Conservation (phyloP, 2,797 vertebrate species). For the Coilia nasus region DNA sequence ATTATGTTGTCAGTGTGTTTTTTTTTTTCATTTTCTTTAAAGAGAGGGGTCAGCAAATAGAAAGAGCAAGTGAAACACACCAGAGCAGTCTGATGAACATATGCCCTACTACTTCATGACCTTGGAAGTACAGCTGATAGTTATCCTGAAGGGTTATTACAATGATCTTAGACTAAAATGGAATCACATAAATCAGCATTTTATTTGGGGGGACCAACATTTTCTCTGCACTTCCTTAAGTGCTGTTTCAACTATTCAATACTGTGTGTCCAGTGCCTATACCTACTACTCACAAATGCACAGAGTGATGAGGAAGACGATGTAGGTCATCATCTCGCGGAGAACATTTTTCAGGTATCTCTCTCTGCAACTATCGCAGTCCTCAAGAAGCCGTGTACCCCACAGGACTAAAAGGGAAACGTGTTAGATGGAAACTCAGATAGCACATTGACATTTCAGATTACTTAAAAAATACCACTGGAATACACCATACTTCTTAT, state of each 20-base stretch:
- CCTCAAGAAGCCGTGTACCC: conserved; percentile 94
- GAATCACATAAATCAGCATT: too few relatives aligned
- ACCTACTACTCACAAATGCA: conserved; percentile 86
- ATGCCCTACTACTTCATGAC: neutral
- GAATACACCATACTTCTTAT: conserved; percentile 80
- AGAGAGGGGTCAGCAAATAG: neutral
- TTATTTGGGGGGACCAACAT: too few relatives aligned
- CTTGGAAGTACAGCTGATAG: neutral
- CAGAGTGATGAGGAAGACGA: conserved; percentile 86
- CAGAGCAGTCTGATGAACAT: neutral
- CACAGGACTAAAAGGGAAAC: conserved; percentile 82
- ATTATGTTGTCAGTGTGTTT: conserved; percentile 41
- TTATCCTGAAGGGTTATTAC: too few relatives aligned
- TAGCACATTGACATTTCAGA: neutral
- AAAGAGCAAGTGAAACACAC: conserved; percentile 40
- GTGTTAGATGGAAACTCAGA: neutral
- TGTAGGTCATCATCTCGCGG: conserved; percentile 88
- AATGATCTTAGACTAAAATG: too few relatives aligned
- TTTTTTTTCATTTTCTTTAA: neutral
- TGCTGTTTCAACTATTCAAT: too few relatives aligned
- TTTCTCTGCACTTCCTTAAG: too few relatives aligned
- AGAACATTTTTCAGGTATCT: conserved; percentile 88
- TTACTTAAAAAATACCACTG: neutral
- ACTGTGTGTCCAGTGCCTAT: too few relatives aligned
- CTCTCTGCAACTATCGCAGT: conserved; percentile 87